phyloP scores from a whole-genome alignment of 2,113 vertebrate species.

The Aegithalos caudatus region DNA sequence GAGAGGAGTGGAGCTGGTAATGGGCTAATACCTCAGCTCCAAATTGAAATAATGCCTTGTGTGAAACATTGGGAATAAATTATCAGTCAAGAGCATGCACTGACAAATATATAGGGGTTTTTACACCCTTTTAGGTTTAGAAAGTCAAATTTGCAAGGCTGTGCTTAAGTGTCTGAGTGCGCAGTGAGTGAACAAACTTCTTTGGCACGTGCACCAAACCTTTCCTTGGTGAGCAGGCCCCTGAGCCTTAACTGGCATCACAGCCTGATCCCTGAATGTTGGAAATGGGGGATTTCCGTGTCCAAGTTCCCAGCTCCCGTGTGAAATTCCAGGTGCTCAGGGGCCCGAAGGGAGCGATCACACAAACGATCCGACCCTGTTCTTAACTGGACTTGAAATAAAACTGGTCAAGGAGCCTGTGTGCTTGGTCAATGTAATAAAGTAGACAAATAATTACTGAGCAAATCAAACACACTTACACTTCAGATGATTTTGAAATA shows the following conservation, averaged over 20 bases:
- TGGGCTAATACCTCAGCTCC: slow-evolving; percentile 31
- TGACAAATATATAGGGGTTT: not conserved
- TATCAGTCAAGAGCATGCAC: not conserved
- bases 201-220: not conserved
- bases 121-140: slow-evolving; percentile 32
- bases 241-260: not conserved
- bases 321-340: slow-evolving; percentile 18
- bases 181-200: not conserved
- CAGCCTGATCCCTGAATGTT: not conserved
- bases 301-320: not conserved
- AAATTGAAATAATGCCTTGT: slow-evolving; percentile 25
- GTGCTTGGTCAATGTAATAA: slow-evolving; percentile 79
- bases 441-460: slow-evolving; percentile 84
- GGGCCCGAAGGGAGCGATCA: not conserved
- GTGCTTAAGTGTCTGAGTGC: not conserved
- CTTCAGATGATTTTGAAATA: slow-evolving; percentile 84
- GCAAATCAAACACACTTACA: slow-evolving; percentile 84
- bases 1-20: not conserved
- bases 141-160: slow-evolving; percentile 23
- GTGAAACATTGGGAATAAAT: slow-evolving; percentile 30
- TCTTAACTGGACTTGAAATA: slow-evolving; percentile 77
- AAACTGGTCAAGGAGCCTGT: slow-evolving; percentile 76
- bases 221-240: not conserved
- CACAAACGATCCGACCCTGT: slow-evolving; percentile 43
- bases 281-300: not conserved